A percentile compares a stretch with the other conserved stretches of the same genome.
phyloP scores from a whole-genome alignment of 2,888 invertebrate genomes.

The Oithona nana region DNA sequence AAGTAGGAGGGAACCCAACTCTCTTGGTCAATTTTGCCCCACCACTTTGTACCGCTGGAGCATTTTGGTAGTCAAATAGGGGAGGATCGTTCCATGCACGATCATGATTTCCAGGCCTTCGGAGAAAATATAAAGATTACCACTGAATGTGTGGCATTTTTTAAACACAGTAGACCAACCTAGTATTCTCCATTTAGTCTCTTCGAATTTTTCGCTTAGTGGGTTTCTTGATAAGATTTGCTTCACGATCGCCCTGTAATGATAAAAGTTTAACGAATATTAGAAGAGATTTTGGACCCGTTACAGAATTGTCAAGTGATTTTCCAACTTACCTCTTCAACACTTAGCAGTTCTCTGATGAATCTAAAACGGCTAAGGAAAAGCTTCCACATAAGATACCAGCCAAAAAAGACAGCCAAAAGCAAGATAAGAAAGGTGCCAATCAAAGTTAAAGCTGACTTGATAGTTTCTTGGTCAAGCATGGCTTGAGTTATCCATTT shows the following conservation, averaged over 20 bases:
- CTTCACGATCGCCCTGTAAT: not conserved
- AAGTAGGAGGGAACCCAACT: not conserved
- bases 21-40: not conserved
- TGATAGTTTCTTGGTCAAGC: not conserved
- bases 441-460: not conserved
- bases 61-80: not conserved
- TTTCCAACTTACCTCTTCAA: not conserved
- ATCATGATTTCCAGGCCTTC: slow-evolving; percentile 8
- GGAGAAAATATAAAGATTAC: no score
- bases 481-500: no score
- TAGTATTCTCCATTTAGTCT: not conserved
- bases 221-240: not conserved
- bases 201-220: not conserved
- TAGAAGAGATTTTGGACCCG: no score
- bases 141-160: no score
- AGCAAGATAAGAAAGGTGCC: not conserved
- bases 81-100: slow-evolving; percentile 14
- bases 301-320: not conserved
- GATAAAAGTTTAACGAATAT: no score
- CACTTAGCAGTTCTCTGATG: slow-evolving; percentile 6
- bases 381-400: slow-evolving; percentile 13
- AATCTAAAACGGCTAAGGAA: slow-evolving; percentile 9
- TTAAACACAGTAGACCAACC: no score
- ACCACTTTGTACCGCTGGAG: not conserved
- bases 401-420: not conserved